These are phyloP conservation scores for Threskiornis aethiopicus DNA, from an alignment of 2,797 vertebrate genomes.

Conservation along the genomic window DNA sequence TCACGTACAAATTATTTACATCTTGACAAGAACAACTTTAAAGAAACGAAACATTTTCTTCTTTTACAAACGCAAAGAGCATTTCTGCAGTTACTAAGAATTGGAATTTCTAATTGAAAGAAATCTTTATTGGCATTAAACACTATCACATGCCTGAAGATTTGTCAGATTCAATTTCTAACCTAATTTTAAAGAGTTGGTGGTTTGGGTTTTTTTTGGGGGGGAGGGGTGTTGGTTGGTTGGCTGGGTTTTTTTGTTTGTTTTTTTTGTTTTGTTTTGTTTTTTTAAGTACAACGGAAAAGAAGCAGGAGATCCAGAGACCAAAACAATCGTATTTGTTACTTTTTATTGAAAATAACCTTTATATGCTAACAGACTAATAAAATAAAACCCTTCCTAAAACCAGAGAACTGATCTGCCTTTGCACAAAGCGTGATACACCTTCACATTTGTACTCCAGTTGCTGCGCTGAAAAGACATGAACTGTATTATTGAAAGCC, in stretches of 20 bases:
- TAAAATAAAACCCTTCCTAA: background rate
- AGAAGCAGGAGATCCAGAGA: background rate
- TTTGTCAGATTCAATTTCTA: background rate
- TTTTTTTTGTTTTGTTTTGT: background rate
- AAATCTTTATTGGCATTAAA: background rate
- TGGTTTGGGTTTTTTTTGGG: background rate
- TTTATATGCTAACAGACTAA: background rate
- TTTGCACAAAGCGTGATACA: background rate
- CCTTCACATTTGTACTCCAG: background rate
- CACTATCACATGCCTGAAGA: background rate
- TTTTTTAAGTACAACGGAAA: background rate
- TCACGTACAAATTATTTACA: background rate
- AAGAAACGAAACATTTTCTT: background rate
- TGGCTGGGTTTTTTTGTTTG: too few species aligned
- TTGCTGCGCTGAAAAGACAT: background rate
- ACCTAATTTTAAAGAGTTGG: background rate
- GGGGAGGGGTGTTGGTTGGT: background rate
- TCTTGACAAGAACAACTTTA: background rate
- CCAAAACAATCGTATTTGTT: rapidly evolving
- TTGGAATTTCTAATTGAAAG: background rate
- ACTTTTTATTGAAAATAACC: background rate
- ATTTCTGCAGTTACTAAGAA: background rate
- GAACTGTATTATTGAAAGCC: background rate
- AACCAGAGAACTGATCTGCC: background rate
- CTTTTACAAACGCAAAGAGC: background rate